These are phyloP conservation scores for Drosophila formosana DNA, from an alignment of 2,888 invertebrate species.

Conservation along the genomic window DNA sequence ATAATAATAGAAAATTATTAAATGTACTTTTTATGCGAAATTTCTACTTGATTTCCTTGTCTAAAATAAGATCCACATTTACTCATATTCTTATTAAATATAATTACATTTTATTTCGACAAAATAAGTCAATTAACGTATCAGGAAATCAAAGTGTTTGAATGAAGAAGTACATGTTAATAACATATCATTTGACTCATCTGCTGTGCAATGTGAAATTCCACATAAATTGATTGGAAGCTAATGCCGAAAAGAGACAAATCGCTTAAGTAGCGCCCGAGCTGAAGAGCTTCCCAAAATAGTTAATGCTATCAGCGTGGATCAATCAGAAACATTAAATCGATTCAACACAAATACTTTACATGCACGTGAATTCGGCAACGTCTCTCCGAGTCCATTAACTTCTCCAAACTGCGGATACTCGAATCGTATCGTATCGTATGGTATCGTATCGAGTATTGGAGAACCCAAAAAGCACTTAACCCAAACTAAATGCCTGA, in stretches of 20 bases:
- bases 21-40: no score
- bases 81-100: no score
- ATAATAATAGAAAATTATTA: no score
- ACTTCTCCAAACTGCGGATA: not conserved
- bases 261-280: constrained; percentile 1
- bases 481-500: constrained; percentile 52
- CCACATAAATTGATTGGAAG: constrained; percentile 3
- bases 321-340: constrained; percentile 46
- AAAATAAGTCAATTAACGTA: no score
- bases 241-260: constrained; percentile 2
- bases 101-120: no score
- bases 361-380: constrained; percentile 18
- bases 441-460: not conserved
- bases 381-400: constrained; percentile 10
- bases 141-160: not conserved
- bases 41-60: no score
- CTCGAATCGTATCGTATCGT: not conserved
- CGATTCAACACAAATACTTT: constrained; percentile 9
- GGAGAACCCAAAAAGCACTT: constrained; percentile 50
- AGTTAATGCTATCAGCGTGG: constrained; percentile 4
- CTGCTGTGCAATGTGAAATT: not conserved
- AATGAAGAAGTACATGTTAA: not conserved
- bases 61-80: no score
- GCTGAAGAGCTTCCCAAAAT: constrained; percentile 14
- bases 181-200: not conserved